Percentiles rank a stretch among this genome's conserved stretches.
Conservation (phyloP, 2,113 vertebrate species). For the Dromiciops gliroides region DNA sequence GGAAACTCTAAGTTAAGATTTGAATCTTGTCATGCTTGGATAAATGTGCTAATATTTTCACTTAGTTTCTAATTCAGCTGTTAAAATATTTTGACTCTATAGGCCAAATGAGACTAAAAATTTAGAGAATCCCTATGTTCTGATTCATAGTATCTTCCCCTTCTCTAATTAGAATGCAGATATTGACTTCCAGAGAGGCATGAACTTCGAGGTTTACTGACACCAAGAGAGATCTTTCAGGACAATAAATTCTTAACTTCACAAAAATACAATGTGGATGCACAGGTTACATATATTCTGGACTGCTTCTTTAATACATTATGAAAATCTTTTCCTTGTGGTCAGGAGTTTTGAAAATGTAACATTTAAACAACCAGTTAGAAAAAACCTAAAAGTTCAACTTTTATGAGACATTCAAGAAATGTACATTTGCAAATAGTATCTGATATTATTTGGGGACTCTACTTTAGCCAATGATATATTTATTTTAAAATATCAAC, state of each 20-base stretch:
- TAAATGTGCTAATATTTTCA: conserved; percentile 62
- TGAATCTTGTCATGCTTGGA: conserved; percentile 46
- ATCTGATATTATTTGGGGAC: conserved; percentile 37
- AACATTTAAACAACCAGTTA: conserved; percentile 25
- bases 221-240: conserved; percentile 9
- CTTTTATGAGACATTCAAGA: not conserved
- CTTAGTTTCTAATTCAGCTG: conserved; percentile 50
- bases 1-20: conserved; percentile 67
- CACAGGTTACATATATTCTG: not conserved
- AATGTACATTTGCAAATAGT: conserved; percentile 41
- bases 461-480: conserved; percentile 39
- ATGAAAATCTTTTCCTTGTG: not conserved
- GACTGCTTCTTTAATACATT: not conserved
- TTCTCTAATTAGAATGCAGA: conserved; percentile 50
- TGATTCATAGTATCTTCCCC: conserved; percentile 31
- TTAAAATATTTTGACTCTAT: conserved; percentile 56
- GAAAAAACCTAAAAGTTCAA: not conserved
- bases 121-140: conserved; percentile 50
- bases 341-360: conserved; percentile 2
- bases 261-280: conserved; percentile 14
- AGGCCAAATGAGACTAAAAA: conserved; percentile 48
- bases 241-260: conserved; percentile 40
- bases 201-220: conserved; percentile 41
- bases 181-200: conserved; percentile 11
- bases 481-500: not conserved